Evolutionary conservation across 2,888 invertebrate species (phyloP).

Genomic region (Alsophila aescularia): DNA sequence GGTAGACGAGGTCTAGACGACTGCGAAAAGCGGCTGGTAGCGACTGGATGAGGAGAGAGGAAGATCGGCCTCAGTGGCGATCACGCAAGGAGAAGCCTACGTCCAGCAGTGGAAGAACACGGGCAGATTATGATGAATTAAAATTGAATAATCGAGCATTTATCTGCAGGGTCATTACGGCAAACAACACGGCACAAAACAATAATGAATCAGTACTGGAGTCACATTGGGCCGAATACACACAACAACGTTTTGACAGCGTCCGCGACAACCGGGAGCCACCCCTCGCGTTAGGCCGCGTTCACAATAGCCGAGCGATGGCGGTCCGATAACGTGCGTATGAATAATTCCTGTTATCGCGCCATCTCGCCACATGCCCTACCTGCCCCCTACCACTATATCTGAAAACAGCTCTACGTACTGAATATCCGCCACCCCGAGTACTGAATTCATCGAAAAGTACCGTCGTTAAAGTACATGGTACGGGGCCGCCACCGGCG

Average conservation of each 20-base stretch:
- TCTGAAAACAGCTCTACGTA: constrained; percentile 54
- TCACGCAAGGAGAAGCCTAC: too few species aligned
- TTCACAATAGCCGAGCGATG: constrained; percentile 81
- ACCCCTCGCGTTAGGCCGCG: constrained; percentile 78
- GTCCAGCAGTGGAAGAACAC: too few species aligned
- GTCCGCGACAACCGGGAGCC: constrained; percentile 76
- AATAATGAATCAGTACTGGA: constrained; percentile 73
- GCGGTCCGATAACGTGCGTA: constrained; percentile 81
- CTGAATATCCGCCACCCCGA: constrained; percentile 51
- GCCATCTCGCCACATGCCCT: constrained; percentile 83
- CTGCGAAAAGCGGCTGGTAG: too few species aligned
- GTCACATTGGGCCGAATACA: constrained; percentile 72
- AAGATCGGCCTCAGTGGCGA: too few species aligned
- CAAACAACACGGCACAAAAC: constrained; percentile 65
- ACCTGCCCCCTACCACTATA: constrained; percentile 78
- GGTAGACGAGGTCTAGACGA: too few species aligned
- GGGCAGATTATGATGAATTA: constrained; percentile 34
- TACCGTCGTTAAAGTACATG: constrained; percentile 45
- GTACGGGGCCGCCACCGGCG: constrained; percentile 67
- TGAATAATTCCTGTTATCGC: constrained; percentile 84
- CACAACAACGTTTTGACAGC: constrained; percentile 79
- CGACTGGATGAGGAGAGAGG: too few species aligned
- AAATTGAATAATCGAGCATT: constrained; percentile 48
- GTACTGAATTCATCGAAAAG: constrained; percentile 41
- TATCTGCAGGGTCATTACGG: constrained; percentile 50